Evolutionary conservation across 2,888 invertebrate genomes (phyloP).

Genomic region (Smittia sp.): DNA sequence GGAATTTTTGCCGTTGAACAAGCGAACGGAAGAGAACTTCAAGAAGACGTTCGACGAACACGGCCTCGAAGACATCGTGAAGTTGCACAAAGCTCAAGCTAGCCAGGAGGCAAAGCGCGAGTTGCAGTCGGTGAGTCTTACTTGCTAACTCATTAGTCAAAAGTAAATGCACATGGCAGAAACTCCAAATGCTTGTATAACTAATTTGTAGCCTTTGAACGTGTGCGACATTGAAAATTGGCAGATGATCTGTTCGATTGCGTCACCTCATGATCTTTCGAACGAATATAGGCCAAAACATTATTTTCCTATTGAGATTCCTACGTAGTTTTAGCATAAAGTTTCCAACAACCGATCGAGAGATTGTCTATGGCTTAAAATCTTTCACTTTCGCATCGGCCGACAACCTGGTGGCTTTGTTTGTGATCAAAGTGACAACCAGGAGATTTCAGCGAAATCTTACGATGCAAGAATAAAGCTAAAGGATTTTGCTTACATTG

Average conservation of each 20-base stretch:
- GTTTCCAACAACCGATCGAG: no score
- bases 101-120: conserved; percentile 81
- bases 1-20: conserved; percentile 93
- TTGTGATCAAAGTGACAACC: conserved; percentile 23
- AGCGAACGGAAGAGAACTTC: conserved; percentile 86
- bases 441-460: conserved; percentile 36
- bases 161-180: conserved; percentile 36
- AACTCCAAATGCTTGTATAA: conserved; percentile 6
- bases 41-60: conserved; percentile 75
- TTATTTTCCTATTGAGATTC: background rate
- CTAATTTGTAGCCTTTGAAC: conserved; percentile 33
- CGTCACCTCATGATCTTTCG: background rate
- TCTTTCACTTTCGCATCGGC: conserved; percentile 29
- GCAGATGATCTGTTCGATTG: conserved; percentile 28
- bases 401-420: conserved; percentile 36
- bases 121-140: conserved; percentile 59
- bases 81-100: conserved; percentile 78
- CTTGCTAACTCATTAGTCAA: background rate
- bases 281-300: conserved; percentile 26
- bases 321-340: background rate
- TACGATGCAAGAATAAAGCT: conserved; percentile 42
- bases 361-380: background rate
- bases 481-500: conserved; percentile 43
- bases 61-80: conserved; percentile 76
- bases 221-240: conserved; percentile 26